Evolutionary conservation across 1,140 invertebrate genomes (phyloP), one percentile per base, ranked within the genome.

Genomic region (Eciton burchellii): DNA sequence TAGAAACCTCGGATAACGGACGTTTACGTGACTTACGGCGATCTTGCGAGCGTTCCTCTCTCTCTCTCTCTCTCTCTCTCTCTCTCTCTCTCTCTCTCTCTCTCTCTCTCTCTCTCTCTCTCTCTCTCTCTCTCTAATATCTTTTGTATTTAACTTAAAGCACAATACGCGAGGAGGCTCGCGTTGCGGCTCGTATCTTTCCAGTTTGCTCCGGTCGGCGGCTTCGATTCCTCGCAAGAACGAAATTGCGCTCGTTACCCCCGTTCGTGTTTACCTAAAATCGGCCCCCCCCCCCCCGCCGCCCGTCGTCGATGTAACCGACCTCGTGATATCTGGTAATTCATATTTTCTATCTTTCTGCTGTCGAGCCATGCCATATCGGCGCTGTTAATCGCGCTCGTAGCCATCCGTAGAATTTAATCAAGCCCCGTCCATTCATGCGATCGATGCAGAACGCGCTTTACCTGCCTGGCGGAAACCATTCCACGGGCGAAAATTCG

Each of bases 21-120:
- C 74, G 63, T 79, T 79, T 79, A 79, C 74, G 74, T 79, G 74
- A 79, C 74, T 70, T 79, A 68, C 74, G 68, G 35, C 74, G 74
- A 79, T 79, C 74, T 79, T 79, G 68, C 29, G 74, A 79, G 47
- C 74, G 74, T 79, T 77, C 56, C 45, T 24, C 24, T n/a, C n/a
- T n/a, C n/a, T n/a, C n/a, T n/a, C n/a, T n/a, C n/a, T n/a, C n/a
- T n/a, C n/a, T n/a, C n/a, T n/a, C n/a, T n/a, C n/a, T n/a, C n/a
- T n/a, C n/a, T n/a, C n/a, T n/a, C n/a, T n/a, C n/a, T n/a, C n/a
- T n/a, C n/a, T n/a, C n/a, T n/a, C n/a, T n/a, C n/a, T n/a, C n/a
- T n/a, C n/a, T n/a, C n/a, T n/a, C n/a, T n/a, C n/a, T n/a, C n/a
- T n/a, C n/a, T n/a, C n/a, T n/a, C n/a, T n/a, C n/a, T n/a, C n/a